Conservation (phyloP, 2,797 vertebrate genomes). For the Poeciliopsis paucimaculata region DNA sequence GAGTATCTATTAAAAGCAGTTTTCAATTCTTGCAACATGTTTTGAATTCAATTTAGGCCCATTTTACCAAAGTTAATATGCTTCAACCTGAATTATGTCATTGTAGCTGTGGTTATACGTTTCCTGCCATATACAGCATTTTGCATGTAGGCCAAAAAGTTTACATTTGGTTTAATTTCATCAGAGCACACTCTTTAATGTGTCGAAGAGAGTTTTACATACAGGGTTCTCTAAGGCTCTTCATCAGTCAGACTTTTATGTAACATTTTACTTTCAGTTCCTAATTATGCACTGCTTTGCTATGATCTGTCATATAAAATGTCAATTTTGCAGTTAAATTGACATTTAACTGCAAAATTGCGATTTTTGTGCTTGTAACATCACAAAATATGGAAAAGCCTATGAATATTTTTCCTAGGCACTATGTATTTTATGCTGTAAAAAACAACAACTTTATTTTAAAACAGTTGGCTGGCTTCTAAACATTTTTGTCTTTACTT, state of each 20-base stretch:
- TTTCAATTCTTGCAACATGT: not conserved
- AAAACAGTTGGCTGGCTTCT: not conserved
- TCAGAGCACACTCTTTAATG: not conserved
- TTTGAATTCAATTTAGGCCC: not conserved
- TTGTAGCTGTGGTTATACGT: too few relatives aligned
- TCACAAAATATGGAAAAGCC: not conserved
- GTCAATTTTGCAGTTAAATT: too few relatives aligned
- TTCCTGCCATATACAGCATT: not conserved
- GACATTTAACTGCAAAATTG: too few relatives aligned
- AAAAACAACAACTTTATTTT: too few relatives aligned
- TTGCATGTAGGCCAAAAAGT: not conserved
- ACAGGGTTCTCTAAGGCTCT: too few relatives aligned
- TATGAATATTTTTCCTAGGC: too few relatives aligned
- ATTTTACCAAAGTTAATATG: not conserved
- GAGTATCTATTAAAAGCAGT: not conserved
- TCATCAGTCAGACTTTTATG: too few relatives aligned
- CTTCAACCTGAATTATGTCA: too few relatives aligned
- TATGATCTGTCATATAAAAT: not conserved
- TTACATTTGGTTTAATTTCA: not conserved
- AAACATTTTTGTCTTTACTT: not conserved
- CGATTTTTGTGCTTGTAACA: not conserved
- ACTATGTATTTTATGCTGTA: too few relatives aligned
- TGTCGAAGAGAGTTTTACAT: too few relatives aligned
- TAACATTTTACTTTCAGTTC: too few relatives aligned
- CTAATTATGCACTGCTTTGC: too few relatives aligned